Base-by-base conservation (phyloP, 2,113 vertebrate species). In the Brienomyrus brachyistius region DNA sequence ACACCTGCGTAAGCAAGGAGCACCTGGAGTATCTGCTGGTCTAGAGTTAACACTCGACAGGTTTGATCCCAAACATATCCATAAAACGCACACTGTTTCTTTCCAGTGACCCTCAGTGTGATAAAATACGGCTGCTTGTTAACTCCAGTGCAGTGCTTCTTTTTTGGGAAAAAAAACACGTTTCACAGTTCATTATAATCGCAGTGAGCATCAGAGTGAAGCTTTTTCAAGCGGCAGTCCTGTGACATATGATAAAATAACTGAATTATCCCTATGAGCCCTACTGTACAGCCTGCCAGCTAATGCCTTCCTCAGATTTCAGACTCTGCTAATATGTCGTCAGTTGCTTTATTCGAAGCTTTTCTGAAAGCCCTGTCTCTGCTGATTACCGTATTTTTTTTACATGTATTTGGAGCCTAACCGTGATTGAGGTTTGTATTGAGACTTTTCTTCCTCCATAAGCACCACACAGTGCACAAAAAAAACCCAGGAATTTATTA, bases 231-330 rank as follows among this genome's bases (percentile, higher is more conserved):
- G 40, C 40, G 9, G 82, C 45, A n/a, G 8, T 84, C 21, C 21
- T 47, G 45, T 84, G 82, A 84, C 82, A 84, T 48, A 83, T 84
- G 82, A 84, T 84, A 45, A 84, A 84, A 84, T 47, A 84, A 48
- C 17, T 43, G 40, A 84, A 47, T 80, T 80, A 80, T 43, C 82
- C 45, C 23, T 84, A 10, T 84, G 19, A 84, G 21, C 45, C 82
- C 1, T 40, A 40, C 40, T 40, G 40, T 40, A n/a, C 11, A 43
- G 35, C 35, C 15, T 6, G 35, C 17, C 74, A 19, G 35, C 35
- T 80, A 43, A 80, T 43, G 35, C 40, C 21, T 48, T 84, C 45
- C 40, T 84, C 45, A 84, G 45, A 84, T 84, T 80, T 80, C 74
- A 80, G 82, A 23, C n/a, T 45, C 82, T 84, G 23, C 43, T 84